Evolutionary conservation across 2,888 invertebrate species (phyloP).

Genomic region (Aphrophora alni): DNA sequence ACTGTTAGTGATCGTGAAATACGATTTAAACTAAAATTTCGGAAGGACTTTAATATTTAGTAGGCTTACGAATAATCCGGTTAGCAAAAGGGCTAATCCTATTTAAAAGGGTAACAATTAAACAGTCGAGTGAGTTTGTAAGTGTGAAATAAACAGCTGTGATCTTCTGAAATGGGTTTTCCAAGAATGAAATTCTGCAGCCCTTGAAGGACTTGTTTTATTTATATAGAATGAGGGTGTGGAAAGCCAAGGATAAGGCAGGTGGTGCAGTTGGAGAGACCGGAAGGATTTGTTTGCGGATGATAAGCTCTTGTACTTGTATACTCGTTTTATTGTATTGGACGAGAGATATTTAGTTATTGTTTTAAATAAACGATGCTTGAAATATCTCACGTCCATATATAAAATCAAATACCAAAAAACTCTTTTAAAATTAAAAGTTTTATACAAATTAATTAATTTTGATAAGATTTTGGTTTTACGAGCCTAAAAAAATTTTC

Average conservation of each 20-base stretch:
- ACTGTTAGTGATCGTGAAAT: neutral
- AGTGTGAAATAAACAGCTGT: slow-evolving; percentile 3
- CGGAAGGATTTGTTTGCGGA: neutral
- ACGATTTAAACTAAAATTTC: slow-evolving; percentile 3
- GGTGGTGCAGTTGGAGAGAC: neutral
- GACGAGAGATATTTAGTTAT: too few relatives aligned
- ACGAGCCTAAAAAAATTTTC: too few relatives aligned
- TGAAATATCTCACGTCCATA: too few relatives aligned
- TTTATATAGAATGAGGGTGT: neutral
- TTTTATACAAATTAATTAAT: too few relatives aligned
- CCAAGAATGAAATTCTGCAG: neutral
- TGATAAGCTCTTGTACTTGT: too few relatives aligned
- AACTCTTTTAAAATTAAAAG: too few relatives aligned
- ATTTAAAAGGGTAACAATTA: slow-evolving; percentile 9
- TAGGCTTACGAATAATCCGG: neutral
- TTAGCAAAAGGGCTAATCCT: neutral
- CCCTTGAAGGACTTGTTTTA: neutral
- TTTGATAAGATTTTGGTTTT: too few relatives aligned
- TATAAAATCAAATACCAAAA: too few relatives aligned
- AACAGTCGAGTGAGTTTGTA: neutral
- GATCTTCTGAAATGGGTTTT: neutral
- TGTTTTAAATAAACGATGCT: too few relatives aligned
- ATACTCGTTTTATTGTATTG: too few relatives aligned
- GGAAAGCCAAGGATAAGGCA: neutral
- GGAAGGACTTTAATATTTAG: neutral